Evolutionary conservation across 2,113 vertebrate genomes (phyloP).

Genomic region (Nothobranchius furzeri): DNA sequence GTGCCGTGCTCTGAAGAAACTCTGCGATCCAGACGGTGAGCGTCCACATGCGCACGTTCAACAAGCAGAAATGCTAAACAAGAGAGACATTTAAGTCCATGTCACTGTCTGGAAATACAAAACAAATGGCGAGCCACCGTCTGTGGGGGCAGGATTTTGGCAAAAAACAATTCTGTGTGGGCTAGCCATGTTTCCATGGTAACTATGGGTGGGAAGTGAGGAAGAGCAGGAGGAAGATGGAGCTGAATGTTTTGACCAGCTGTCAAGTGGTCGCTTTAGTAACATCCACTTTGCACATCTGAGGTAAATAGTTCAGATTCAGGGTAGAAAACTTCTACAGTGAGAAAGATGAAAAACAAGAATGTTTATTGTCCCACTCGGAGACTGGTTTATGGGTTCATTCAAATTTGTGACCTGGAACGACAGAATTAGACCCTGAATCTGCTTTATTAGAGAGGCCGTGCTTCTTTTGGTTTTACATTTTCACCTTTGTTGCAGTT

Average conservation of each 20-base stretch:
- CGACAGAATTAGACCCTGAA: neutral
- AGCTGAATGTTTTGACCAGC: conserved; percentile 15
- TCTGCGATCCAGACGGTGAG: conserved; percentile 97
- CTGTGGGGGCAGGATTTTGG: conserved; percentile 41
- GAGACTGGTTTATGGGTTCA: neutral
- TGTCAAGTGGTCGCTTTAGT: conserved; percentile 16
- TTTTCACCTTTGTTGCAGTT: no score
- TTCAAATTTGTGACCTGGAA: neutral
- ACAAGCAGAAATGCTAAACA: neutral
- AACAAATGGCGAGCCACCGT: conserved; percentile 5
- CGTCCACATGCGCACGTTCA: neutral
- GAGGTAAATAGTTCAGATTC: neutral
- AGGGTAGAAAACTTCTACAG: neutral
- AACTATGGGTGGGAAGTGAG: conserved; percentile 50
- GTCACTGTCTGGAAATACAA: conserved; percentile 7
- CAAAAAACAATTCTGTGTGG: conserved; percentile 60
- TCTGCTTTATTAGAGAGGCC: neutral
- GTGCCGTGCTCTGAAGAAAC: conserved; percentile 96
- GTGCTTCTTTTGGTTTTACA: neutral
- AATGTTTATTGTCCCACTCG: no score
- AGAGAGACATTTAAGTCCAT: conserved; percentile 17
- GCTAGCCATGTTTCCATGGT: conserved; percentile 66
- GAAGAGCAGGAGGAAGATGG: conserved; percentile 30
- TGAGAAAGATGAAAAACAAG: neutral
- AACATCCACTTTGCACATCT: neutral